Evolutionary conservation across 2,888 invertebrate species (phyloP).

Genomic region (Andricus curvator): DNA sequence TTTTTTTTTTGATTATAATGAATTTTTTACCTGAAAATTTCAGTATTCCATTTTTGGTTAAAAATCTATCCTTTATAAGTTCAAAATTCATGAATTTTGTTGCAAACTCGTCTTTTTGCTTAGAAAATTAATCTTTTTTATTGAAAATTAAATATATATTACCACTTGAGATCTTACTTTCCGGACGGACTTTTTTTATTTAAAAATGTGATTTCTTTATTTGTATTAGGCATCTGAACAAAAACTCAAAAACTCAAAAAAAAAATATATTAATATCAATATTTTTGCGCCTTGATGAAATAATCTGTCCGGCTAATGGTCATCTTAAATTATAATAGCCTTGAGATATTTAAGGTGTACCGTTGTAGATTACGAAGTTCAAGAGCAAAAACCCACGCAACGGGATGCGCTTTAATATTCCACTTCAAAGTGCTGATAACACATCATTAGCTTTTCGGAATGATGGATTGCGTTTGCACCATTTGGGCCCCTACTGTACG

Average conservation of each 20-base stretch:
- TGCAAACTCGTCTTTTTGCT: no score
- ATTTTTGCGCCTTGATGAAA: slow-evolving; percentile 1
- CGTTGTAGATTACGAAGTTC: not conserved
- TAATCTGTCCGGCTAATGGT: slow-evolving; percentile 2
- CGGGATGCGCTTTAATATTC: slow-evolving; percentile 14
- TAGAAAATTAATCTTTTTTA: no score
- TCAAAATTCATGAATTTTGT: fast-evolving
- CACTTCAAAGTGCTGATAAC: slow-evolving; percentile 20
- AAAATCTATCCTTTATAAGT: no score
- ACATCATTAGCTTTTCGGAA: slow-evolving; percentile 26
- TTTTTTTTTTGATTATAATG: no score
- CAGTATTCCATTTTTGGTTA: no score
- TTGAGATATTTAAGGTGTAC: slow-evolving; percentile 4
- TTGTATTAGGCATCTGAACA: no score
- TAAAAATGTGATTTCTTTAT: no score
- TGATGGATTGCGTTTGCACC: slow-evolving; percentile 26
- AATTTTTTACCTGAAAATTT: no score
- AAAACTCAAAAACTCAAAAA: not conserved
- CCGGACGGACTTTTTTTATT: no score
- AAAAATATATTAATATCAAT: no score
- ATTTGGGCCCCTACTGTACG: not conserved
- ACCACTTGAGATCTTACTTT: no score
- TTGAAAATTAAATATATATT: no score
- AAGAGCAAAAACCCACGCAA: slow-evolving; percentile 13
- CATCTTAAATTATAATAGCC: slow-evolving; percentile 18